Conservation (phyloP, 2,113 vertebrate species). For the Opisthocomus hoazin region DNA sequence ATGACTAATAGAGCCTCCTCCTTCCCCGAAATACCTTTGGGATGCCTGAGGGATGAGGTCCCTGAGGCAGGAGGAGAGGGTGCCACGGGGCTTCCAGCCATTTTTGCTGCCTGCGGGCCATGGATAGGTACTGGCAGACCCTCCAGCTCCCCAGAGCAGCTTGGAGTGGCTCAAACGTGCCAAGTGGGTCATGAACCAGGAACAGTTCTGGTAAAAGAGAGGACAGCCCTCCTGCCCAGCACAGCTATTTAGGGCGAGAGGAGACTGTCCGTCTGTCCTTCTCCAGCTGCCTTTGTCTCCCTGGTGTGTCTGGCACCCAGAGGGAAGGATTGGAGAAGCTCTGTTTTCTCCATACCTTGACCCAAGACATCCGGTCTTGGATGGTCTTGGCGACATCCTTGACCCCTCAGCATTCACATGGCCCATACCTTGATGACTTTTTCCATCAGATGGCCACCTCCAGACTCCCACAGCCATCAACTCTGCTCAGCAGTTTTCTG, state of each 20-base stretch:
- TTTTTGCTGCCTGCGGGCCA: not conserved
- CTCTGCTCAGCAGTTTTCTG: not conserved
- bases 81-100: not conserved
- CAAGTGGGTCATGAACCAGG: not conserved
- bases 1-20: not conserved
- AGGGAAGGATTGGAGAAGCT: not conserved
- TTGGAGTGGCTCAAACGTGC: not conserved
- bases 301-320: not conserved
- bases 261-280: not conserved
- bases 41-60: not conserved
- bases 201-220: not conserved
- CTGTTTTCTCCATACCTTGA: not conserved
- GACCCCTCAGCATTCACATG: not conserved
- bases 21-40: not conserved
- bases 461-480: not conserved
- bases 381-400: not conserved
- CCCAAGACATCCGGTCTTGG: not conserved
- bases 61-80: not conserved
- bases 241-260: accelerated
- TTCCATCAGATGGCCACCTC: not conserved
- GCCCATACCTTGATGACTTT: not conserved
- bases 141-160: not conserved
- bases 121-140: accelerated
- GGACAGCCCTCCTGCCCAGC: not conserved
- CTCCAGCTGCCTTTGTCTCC: not conserved